Conservation (phyloP, 1,140 invertebrate species). For the Kradibia gibbosae region DNA sequence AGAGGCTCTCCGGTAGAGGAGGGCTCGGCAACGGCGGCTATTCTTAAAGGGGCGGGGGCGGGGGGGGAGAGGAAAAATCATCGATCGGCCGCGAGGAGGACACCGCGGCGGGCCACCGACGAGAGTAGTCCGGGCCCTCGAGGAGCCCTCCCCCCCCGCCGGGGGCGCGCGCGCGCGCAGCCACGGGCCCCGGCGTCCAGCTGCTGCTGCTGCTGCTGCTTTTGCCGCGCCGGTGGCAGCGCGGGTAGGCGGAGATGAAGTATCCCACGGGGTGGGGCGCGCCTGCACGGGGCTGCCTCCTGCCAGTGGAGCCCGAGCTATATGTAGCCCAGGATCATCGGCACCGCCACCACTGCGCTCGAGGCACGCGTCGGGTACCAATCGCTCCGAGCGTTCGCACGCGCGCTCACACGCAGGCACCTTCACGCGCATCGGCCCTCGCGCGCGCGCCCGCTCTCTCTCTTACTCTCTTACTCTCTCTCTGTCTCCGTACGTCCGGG, state of each 20-base stretch:
- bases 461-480: neutral
- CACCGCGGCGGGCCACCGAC: no score
- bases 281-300: slow-evolving; percentile 56
- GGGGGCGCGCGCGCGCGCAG: neutral
- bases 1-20: no score
- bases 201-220: no score
- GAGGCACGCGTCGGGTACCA: slow-evolving; percentile 64
- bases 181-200: no score
- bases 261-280: slow-evolving; percentile 39
- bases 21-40: no score
- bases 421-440: no score
- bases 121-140: no score
- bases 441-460: no score
- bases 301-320: slow-evolving; percentile 54
- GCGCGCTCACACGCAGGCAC: neutral
- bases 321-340: slow-evolving; percentile 71
- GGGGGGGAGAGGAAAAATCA: no score
- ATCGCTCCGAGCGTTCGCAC: slow-evolving; percentile 41
- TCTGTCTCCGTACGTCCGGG: no score
- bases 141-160: neutral
- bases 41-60: no score
- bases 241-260: slow-evolving; percentile 42
- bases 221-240: neutral
- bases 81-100: no score
- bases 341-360: slow-evolving; percentile 69